Evolutionary conservation across 2,888 invertebrate species (phyloP).

Genomic region (Latrodectus hesperus): DNA sequence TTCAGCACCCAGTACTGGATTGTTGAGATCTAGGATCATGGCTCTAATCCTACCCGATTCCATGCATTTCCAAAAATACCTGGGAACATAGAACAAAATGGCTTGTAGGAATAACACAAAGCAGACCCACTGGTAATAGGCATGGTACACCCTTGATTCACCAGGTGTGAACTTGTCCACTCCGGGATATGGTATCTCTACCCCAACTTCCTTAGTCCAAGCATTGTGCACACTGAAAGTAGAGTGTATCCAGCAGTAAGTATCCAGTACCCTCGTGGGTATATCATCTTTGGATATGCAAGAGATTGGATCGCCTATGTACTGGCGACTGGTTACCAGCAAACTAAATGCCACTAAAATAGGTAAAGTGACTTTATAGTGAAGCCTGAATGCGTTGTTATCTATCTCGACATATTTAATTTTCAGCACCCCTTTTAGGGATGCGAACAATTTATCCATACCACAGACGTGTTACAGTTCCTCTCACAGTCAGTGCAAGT

Average conservation of each 20-base stretch:
- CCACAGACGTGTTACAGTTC: not conserved
- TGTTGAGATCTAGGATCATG: conserved; percentile 70
- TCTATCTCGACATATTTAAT: conserved; percentile 79
- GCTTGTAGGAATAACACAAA: conserved; percentile 74
- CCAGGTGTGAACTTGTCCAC: conserved; percentile 78
- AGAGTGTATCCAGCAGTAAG: conserved; percentile 96
- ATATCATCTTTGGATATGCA: conserved; percentile 79
- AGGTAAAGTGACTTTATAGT: conserved; percentile 93
- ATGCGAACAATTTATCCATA: conserved; percentile 67
- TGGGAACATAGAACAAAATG: conserved; percentile 73
- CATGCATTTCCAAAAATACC: conserved; percentile 73
- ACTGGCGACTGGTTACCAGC: conserved; percentile 69
- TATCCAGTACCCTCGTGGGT: conserved; percentile 77
- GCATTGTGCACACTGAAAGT: conserved; percentile 91
- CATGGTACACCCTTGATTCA: conserved; percentile 72
- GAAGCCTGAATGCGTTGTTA: conserved; percentile 93
- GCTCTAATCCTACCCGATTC: conserved; percentile 72
- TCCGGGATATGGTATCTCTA: conserved; percentile 88
- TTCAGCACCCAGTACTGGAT: conserved; percentile 62
- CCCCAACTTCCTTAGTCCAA: conserved; percentile 86
- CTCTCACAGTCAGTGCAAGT: conserved; percentile 9
- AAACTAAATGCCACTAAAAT: conserved; percentile 82
- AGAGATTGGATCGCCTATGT: conserved; percentile 71
- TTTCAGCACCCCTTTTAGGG: conserved; percentile 62
- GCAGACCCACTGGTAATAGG: conserved; percentile 75